Conservation (phyloP, 2,797 vertebrate species). For the Silurus aristotelis region DNA sequence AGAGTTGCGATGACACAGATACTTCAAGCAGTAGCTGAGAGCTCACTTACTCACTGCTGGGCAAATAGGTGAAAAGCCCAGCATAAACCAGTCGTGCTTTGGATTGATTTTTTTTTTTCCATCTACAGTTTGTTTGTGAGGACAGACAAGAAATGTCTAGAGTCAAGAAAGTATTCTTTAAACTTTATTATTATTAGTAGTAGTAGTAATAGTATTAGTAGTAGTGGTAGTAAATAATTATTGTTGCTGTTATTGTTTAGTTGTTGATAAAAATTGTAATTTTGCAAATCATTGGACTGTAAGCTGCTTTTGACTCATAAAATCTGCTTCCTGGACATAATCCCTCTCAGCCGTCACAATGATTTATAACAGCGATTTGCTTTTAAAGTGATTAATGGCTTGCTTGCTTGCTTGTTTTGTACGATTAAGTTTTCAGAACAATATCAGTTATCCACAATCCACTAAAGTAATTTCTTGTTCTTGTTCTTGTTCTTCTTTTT, state of each 20-base stretch:
- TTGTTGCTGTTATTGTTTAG: background rate
- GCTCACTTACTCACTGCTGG: background rate
- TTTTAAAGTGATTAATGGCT: constrained; percentile 9
- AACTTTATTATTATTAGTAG: background rate
- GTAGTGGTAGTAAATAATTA: background rate
- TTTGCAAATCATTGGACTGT: background rate
- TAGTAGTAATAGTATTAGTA: background rate
- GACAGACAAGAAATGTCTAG: background rate
- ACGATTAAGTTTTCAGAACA: background rate
- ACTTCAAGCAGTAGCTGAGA: constrained; percentile 18
- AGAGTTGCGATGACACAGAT: constrained; percentile 43
- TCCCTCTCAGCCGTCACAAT: background rate
- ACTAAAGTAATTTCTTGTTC: background rate
- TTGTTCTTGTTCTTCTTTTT: too few relatives aligned
- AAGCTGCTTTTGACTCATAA: background rate
- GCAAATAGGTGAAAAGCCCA: background rate
- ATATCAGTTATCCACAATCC: constrained; percentile 9
- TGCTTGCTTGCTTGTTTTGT: constrained; percentile 19
- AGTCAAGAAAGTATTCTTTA: too few relatives aligned
- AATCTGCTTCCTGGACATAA: constrained; percentile 3
- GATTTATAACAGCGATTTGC: constrained; percentile 8
- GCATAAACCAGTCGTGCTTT: background rate
- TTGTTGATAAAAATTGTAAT: background rate
- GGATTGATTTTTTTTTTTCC: too few relatives aligned
- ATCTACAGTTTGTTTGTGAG: background rate